Base-by-base conservation (phyloP, 2,888 invertebrate genomes). In the Drosophila paranaensis region DNA sequence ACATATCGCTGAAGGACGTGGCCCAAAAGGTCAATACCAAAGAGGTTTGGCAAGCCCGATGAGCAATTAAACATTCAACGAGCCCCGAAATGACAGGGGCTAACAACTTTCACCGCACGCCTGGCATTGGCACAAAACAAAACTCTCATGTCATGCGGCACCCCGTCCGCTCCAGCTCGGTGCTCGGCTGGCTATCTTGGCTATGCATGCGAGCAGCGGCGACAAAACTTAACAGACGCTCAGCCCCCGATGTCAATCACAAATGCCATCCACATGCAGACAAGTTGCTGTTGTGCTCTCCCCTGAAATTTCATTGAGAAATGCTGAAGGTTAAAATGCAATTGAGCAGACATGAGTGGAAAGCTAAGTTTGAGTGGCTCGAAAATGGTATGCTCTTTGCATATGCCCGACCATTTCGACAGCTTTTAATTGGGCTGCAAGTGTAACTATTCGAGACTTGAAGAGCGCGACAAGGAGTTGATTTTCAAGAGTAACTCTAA, bases 251-350 rank as follows among this genome's bases (percentile, higher is more conserved):
- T 82, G 82, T 81, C 81, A 82, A 81, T 81, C 85, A 81, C 64
- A 82, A 71, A 85, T 77, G 83, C 82, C 83, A 81, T 63, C 71
- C 83, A 67, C 74, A 77, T 71, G 54, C 63, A 73, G 50, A 73
- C 60, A 73, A 69, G 39, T 67, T 72, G 57, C 25, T 65, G 42
- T 37, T 16, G 46, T 53, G 3, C 25, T 14, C 13, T 68, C 43
- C 54, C 8, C 53, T 60, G 71, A 75, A 66, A 81, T 64, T 75
- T 75, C 81, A 83, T 87, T 82, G 87, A 83, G 71, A 71, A 86
- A 86, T 83, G 74, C 45, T 82, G 87, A 87, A 82, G 88, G 83
- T 88, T 84, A 88, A 83, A 82, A 51, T 82, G 83, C 82, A 87
- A 87, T 84, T 84, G 82, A 70, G 63, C 61, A 14, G 50, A 77